Evolutionary conservation across 2,797 vertebrate species (phyloP), one percentile per base, ranked within the genome.

Genomic region (Hybognathus amarus): DNA sequence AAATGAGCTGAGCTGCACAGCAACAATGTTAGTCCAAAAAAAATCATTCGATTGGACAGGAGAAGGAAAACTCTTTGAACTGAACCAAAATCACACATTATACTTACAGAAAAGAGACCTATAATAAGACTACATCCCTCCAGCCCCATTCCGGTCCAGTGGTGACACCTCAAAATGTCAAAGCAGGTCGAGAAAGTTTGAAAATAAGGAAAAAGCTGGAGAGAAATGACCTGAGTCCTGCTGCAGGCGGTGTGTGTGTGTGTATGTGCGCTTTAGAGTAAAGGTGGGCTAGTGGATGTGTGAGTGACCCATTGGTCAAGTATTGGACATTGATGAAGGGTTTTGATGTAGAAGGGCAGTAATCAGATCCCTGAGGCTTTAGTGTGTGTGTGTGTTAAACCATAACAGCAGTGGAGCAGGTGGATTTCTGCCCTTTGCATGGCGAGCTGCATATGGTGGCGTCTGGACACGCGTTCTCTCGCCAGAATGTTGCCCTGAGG

Each of bases 81-180:
- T 45, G 22, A 17, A 33, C 68, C 5, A 4, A 80, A 61, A 42
- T 59, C 33, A 30, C 68, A 79, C 54, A 67, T 67, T 50, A 79
- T 45, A 52, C 77, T 68, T 79, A 54, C 13, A 2, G 56, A 42
- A 64, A 36, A 68, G 42, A 50, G 42, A 52, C 56, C 59, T 52
- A 74, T 74, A 64, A 75, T 40, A 74, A 82, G 33, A 66, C 56
- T 52, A 47, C 45, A 74, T 12, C 20, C 27, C 24, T 24, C 54
- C 42, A 74, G 27, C 22, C 61, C 61, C 59, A 64, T 81, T 81
- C 73, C 30, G 27, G 56, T 70, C 52, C 54, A 33, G 33, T 63
- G 68, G 71, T 61, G 73, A 69, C 74, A 80, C 70, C 70, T 77
- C 45, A 59, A 77, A 85, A 85, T 80, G 78, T 80, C 78, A 85